These are phyloP conservation scores for Muscicapa comitata DNA, from an alignment of 2,797 vertebrate species.

Conservation along the genomic window DNA sequence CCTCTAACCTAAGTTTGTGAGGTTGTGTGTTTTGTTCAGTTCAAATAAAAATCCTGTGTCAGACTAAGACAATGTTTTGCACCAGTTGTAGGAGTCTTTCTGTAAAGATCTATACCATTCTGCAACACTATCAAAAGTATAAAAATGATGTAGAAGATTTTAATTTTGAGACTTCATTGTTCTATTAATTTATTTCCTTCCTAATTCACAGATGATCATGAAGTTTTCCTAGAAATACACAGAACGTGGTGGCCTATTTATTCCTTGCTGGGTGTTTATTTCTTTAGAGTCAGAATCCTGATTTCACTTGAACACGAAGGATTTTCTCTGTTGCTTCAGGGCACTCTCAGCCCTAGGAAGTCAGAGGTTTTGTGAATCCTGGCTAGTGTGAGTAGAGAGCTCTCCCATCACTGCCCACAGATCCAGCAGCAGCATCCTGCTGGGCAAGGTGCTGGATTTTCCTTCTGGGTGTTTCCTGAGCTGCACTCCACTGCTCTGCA, in stretches of 20 bases:
- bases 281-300: not conserved
- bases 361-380: not conserved
- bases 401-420: not conserved
- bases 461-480: not conserved
- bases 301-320: not conserved
- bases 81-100: not conserved
- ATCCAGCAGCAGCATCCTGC: not conserved
- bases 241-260: rapidly evolving
- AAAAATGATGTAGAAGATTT: no score
- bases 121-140: not conserved
- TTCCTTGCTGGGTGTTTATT: not conserved
- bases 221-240: not conserved
- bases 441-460: not conserved
- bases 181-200: not conserved
- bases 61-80: not conserved
- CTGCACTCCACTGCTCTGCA: not conserved
- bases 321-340: not conserved
- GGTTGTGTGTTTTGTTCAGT: no score
- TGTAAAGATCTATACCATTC: not conserved
- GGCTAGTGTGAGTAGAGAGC: rapidly evolving
- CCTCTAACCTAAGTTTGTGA: not conserved
- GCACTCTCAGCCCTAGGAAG: rapidly evolving
- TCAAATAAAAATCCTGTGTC: not conserved
- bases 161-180: not conserved
- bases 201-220: not conserved